Evolutionary conservation across 1,140 invertebrate genomes (phyloP).

Genomic region (Rhynchophorus ferrugineus): DNA sequence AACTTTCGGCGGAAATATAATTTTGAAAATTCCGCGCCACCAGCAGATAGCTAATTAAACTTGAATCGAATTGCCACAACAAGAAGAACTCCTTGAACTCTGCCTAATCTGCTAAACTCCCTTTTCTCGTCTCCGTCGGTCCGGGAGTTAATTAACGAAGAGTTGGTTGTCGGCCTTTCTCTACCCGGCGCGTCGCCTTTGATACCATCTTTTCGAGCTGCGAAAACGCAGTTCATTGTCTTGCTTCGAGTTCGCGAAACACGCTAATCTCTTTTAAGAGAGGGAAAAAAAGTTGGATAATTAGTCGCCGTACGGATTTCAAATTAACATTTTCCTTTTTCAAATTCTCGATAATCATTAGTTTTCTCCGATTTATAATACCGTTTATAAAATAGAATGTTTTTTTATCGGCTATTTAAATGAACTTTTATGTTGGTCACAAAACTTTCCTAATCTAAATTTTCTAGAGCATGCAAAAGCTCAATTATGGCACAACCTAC

Average conservation of each 20-base stretch:
- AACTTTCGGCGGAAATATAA: constrained; percentile 12
- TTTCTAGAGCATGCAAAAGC: too few species aligned
- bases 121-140: constrained; percentile 9
- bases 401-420: too few species aligned
- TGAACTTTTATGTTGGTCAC: too few species aligned
- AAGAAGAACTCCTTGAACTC: constrained; percentile 9
- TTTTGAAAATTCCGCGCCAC: constrained; percentile 8
- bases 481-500: too few species aligned
- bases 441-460: too few species aligned
- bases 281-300: not conserved
- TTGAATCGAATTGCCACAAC: constrained; percentile 13
- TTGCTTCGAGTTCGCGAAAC: constrained; percentile 3
- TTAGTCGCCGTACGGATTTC: not conserved
- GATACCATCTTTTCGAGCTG: constrained; percentile 2
- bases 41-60: constrained; percentile 11
- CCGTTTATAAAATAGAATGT: too few species aligned
- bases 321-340: not conserved
- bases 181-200: too few species aligned
- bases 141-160: constrained; percentile 10
- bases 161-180: constrained; percentile 6
- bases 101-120: constrained; percentile 8
- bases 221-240: constrained; percentile 5
- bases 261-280: constrained; percentile 5
- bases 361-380: too few species aligned
- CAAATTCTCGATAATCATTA: too few species aligned